These are phyloP conservation scores for Pogonophryne albipinna DNA, from an alignment of 2,797 vertebrate genomes.

Conservation along the genomic window DNA sequence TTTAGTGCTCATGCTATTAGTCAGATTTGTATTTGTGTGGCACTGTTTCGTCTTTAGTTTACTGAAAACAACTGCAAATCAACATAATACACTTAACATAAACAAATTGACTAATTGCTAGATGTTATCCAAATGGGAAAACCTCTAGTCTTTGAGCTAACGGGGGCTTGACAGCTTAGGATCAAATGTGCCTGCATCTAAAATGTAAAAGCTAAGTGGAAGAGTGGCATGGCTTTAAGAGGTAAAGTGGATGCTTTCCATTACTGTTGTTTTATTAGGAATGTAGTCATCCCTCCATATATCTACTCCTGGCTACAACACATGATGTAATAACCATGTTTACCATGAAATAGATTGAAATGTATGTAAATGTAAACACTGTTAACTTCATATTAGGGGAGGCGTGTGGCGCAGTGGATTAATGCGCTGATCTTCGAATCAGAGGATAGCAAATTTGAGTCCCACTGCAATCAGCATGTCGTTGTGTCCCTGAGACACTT, in stretches of 20 bases:
- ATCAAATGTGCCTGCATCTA: conserved; percentile 9
- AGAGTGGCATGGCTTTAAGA: conserved; percentile 26
- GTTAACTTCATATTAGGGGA: too few species aligned
- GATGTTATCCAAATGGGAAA: background rate
- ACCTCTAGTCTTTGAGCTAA: background rate
- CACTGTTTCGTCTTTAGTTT: background rate
- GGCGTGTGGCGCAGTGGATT: too few species aligned
- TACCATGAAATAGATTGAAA: too few species aligned
- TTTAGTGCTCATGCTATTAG: background rate
- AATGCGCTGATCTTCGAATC: too few species aligned
- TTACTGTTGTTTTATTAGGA: conserved; percentile 3
- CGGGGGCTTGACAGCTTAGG: background rate
- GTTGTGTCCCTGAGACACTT: too few species aligned
- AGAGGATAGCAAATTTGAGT: too few species aligned
- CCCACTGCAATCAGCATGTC: too few species aligned
- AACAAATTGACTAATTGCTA: background rate
- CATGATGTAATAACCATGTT: background rate
- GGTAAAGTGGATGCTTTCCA: conserved; percentile 7
- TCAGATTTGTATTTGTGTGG: background rate
- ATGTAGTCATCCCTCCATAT: background rate
- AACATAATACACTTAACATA: background rate
- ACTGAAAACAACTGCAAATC: background rate
- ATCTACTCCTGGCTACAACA: background rate
- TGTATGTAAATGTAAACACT: too few species aligned
- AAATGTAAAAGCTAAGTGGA: conserved; percentile 17